Evolutionary conservation across 2,888 invertebrate genomes (phyloP).

Genomic region (Caenorhabditis angaria): DNA sequence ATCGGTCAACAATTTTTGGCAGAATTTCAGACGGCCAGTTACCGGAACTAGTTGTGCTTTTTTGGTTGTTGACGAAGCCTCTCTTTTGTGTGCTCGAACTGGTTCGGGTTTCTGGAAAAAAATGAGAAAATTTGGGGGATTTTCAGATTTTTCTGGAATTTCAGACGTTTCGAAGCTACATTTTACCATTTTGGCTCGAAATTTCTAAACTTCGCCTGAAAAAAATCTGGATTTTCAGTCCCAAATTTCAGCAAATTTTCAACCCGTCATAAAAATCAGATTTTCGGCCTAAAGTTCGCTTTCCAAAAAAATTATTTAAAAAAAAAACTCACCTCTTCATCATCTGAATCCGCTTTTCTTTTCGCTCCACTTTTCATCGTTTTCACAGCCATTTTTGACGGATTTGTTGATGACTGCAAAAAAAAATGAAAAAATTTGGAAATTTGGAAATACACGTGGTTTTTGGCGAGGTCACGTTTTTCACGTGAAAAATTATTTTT

Average conservation of each 20-base stretch:
- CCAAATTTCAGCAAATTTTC: no score
- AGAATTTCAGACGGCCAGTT: conserved; percentile 63
- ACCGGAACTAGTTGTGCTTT: conserved; percentile 23
- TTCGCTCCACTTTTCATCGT: conserved; percentile 16
- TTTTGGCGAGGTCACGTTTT: background rate
- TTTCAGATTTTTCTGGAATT: no score
- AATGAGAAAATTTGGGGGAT: no score
- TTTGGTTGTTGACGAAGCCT: conserved; percentile 17
- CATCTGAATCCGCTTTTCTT: conserved; percentile 34
- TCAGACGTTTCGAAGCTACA: no score
- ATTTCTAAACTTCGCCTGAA: no score
- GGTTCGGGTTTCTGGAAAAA: conserved; percentile 16
- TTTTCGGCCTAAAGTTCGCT: background rate
- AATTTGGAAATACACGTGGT: background rate
- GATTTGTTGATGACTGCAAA: background rate
- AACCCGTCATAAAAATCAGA: no score
- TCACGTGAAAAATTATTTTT: background rate
- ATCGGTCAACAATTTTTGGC: conserved; percentile 73
- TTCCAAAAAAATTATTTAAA: background rate
- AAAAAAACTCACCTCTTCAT: conserved; percentile 18
- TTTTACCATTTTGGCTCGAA: no score
- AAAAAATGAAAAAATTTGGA: background rate
- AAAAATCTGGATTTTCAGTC: no score
- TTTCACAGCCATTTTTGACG: conserved; percentile 1
- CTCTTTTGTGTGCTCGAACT: conserved; percentile 20